Base-by-base conservation (phyloP, 2,888 invertebrate species). In the Drosophila subsilvestris region DNA sequence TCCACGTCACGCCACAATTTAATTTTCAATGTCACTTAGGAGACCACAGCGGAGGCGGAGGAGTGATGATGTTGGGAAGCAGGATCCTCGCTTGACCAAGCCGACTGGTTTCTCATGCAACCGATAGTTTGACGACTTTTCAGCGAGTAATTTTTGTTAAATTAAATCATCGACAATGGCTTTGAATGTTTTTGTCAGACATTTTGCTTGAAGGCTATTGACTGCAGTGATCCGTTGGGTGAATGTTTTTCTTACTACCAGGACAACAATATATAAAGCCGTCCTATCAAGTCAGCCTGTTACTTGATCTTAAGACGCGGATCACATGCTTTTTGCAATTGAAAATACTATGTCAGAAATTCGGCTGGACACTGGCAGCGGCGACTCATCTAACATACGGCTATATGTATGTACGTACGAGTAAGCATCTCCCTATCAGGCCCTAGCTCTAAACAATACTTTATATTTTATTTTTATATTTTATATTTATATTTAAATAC, bases 91-190 rank as follows among this genome's bases (percentile, higher is more conserved):
- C 14, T n/a, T 53, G 63, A 48, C 53, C 63, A 48, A 44, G 27
- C 55, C 55, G 69, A 86, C 81, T 72, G 74, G 81, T 80, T 84
- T 29, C 44, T 50, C 60, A 53, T 63, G 57, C 63, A 77, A 25
- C 57, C 17, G 22, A 49, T 65, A 86, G 82, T 85, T 85, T 87
- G 73, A 75, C 75, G 87, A 83, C 87, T 79, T 79, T 77, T 63
- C 18, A 57, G 54, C 48, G 43, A 59, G 51, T 62, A 49, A 25
- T 70, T 83, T 63, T 77, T 68, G 69, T 68, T 66, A 68, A 73
- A 70, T 66, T 12, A 63, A 75, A 75, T 69, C 72, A 76, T 63
- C 63, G 51, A 50, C 50, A 51, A 29, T 60, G 44, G 29, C 8
- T 44, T 29, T 44, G 18, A 17, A 14, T n/a, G 37, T 32, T 32